Conservation (phyloP, 2,888 invertebrate genomes). For the Galerucella nymphaeae region DNA sequence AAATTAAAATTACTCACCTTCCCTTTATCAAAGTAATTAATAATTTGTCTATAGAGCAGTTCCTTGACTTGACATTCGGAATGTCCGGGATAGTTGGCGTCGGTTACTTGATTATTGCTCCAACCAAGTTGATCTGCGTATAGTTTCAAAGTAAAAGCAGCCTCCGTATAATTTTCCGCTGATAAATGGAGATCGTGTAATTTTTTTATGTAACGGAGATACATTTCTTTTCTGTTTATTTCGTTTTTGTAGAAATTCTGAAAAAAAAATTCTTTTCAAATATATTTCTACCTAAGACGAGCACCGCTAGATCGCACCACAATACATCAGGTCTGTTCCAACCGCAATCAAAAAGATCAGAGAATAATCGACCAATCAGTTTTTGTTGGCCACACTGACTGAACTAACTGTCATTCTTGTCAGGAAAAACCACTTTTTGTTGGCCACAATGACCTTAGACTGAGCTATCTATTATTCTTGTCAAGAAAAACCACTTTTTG, state of each 20-base stretch:
- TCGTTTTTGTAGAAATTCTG: constrained; percentile 97
- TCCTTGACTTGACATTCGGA: constrained; percentile 93
- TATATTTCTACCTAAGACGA: too few relatives aligned
- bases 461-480: too few relatives aligned
- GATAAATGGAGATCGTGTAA: constrained; percentile 91
- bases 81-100: constrained; percentile 78
- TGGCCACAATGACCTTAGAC: too few relatives aligned
- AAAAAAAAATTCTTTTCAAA: too few relatives aligned
- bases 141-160: constrained; percentile 93
- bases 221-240: constrained; percentile 95
- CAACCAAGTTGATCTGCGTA: constrained; percentile 92
- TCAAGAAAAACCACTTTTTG: too few relatives aligned
- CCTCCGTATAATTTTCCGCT: constrained; percentile 93
- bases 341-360: too few relatives aligned
- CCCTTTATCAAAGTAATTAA: constrained; percentile 93
- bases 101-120: constrained; percentile 77
- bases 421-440: too few relatives aligned
- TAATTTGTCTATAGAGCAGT: constrained; percentile 86
- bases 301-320: too few relatives aligned
- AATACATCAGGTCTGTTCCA: too few relatives aligned
- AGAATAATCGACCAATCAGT: too few relatives aligned
- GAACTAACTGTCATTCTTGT: too few relatives aligned
- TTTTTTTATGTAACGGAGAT: constrained; percentile 94
- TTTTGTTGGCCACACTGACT: too few relatives aligned
- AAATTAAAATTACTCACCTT: constrained; percentile 70